phyloP scores from a whole-genome alignment of 2,888 invertebrate species.

The Ceratothoa steindachneri region DNA sequence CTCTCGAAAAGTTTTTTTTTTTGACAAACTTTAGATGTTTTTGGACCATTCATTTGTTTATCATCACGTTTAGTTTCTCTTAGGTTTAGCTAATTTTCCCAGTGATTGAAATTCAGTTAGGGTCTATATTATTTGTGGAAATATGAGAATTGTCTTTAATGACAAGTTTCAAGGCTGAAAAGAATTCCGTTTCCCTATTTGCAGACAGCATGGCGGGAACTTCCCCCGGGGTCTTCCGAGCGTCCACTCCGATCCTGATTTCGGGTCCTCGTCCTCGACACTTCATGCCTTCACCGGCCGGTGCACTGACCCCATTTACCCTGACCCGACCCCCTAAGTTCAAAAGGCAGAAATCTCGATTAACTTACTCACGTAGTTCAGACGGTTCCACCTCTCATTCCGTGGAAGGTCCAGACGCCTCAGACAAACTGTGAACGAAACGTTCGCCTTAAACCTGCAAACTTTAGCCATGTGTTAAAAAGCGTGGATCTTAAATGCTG shows the following conservation, averaged over 20 bases:
- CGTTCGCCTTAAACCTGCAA: too few species aligned
- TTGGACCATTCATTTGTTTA: too few species aligned
- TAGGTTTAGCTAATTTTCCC: too few species aligned
- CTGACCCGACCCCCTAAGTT: neutral
- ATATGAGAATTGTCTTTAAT: too few species aligned
- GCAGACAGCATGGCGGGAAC: conserved; percentile 5
- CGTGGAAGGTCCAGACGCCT: neutral
- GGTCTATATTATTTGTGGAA: too few species aligned
- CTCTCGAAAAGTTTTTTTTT: too few species aligned
- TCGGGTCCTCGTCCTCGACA: neutral
- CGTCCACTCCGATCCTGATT: conserved; percentile 1
- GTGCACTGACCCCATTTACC: neutral
- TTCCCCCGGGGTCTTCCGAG: neutral
- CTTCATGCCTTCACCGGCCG: neutral
- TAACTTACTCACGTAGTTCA: neutral
- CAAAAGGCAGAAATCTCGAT: neutral
- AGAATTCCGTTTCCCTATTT: neutral
- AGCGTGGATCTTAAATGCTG: too few species aligned
- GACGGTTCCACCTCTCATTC: neutral
- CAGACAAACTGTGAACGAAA: neutral
- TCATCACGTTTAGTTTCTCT: too few species aligned
- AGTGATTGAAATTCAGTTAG: too few species aligned
- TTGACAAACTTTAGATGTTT: too few species aligned
- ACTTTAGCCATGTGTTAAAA: too few species aligned
- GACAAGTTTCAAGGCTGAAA: too few species aligned